A percentile compares a stretch with the other conserved stretches of the same genome.
Conservation (phyloP, 2,888 invertebrate species). For the Acronicta leporina region DNA sequence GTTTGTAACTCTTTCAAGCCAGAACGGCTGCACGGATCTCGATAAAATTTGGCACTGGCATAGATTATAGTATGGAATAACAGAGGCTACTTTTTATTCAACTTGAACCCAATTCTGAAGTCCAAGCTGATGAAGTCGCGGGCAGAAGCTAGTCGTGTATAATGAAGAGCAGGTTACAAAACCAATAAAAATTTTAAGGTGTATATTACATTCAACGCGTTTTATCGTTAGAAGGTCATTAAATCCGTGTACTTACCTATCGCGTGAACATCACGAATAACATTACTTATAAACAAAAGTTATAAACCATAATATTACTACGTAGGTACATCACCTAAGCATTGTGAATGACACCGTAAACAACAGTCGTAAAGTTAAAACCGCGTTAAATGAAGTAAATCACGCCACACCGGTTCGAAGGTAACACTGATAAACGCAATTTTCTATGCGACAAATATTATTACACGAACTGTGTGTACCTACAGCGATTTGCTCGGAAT, state of each 20-base stretch:
- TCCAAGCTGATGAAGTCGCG: too few species aligned
- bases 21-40: too few species aligned
- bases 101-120: too few species aligned
- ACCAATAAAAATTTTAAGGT: too few species aligned
- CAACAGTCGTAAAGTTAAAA: slow-evolving; percentile 45
- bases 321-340: slow-evolving; percentile 26
- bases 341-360: slow-evolving; percentile 32
- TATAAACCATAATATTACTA: slow-evolving; percentile 37
- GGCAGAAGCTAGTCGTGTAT: too few species aligned
- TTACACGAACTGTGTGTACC: too few species aligned
- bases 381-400: slow-evolving; percentile 40
- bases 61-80: too few species aligned
- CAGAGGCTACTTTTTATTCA: too few species aligned
- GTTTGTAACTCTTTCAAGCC: too few species aligned
- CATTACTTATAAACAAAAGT: slow-evolving; percentile 37
- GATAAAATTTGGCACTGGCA: too few species aligned
- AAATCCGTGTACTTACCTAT: slow-evolving; percentile 12
- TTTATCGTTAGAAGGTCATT: not conserved
- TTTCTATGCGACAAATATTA: not conserved
- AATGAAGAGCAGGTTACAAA: too few species aligned
- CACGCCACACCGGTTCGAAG: slow-evolving; percentile 27
- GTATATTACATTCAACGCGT: not conserved
- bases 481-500: too few species aligned
- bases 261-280: slow-evolving; percentile 41
- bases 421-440: slow-evolving; percentile 24